A percentile compares a stretch with the other conserved stretches of the same genome.
phyloP scores from a whole-genome alignment of 1,140 invertebrate species.

The Aphelenchoides fujianensis region DNA sequence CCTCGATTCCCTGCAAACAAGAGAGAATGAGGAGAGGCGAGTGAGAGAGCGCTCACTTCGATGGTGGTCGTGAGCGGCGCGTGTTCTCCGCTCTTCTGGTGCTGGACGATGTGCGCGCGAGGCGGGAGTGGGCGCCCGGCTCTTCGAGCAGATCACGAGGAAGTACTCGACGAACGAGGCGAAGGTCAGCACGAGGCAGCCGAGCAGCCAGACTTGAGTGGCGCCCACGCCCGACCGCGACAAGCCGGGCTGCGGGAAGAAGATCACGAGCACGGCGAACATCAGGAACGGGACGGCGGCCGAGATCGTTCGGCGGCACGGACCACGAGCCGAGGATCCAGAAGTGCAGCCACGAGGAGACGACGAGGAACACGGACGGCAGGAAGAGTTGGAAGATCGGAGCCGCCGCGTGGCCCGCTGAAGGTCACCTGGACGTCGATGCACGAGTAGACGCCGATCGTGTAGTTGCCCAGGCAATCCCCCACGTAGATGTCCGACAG shows the following conservation, averaged over 20 bases:
- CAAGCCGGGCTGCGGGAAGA: slow-evolving; percentile 26
- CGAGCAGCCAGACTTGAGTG: slow-evolving; percentile 36
- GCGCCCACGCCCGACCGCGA: slow-evolving; percentile 19
- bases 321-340: slow-evolving; percentile 51
- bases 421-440: slow-evolving; percentile 51
- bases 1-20: slow-evolving; percentile 29
- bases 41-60: not conserved
- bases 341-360: slow-evolving; percentile 53
- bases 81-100: slow-evolving; percentile 17
- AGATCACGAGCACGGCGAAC: slow-evolving; percentile 46
- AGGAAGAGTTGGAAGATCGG: slow-evolving; percentile 42
- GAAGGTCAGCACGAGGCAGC: slow-evolving; percentile 40
- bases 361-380: slow-evolving; percentile 47
- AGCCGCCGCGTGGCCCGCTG: slow-evolving; percentile 20
- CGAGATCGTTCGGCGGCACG: slow-evolving; percentile 54
- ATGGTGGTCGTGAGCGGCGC: slow-evolving; percentile 15
- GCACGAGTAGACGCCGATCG: slow-evolving; percentile 48
- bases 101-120: slow-evolving; percentile 1
- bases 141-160: slow-evolving; percentile 41
- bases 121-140: not conserved
- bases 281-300: slow-evolving; percentile 57
- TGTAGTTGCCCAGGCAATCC: slow-evolving; percentile 57
- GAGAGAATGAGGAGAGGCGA: not conserved
- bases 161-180: slow-evolving; percentile 46
- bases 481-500: slow-evolving; percentile 53